A percentile compares a stretch with the other conserved stretches of the same genome.
phyloP scores from a whole-genome alignment of 2,113 vertebrate genomes.

The Dipodomys stephensi region DNA sequence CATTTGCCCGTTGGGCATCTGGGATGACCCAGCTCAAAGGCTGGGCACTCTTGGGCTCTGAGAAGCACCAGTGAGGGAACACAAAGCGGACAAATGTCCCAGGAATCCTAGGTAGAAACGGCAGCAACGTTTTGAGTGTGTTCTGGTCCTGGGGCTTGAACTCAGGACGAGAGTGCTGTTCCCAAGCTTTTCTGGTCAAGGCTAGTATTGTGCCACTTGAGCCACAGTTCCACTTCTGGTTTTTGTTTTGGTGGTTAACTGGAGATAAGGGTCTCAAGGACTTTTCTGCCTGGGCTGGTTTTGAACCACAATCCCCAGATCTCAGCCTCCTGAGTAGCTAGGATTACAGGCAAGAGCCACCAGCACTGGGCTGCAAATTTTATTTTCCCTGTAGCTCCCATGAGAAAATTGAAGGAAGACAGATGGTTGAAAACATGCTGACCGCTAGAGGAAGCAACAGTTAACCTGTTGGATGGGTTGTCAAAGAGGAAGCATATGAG shows the following conservation, averaged over 20 bases:
- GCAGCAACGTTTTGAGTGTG: neutral
- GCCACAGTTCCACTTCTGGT: too few species aligned
- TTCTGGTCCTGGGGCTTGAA: too few species aligned
- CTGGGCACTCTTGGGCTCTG: neutral
- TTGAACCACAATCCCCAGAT: too few species aligned
- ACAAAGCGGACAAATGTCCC: neutral
- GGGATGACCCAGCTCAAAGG: neutral
- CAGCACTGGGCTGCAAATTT: neutral
- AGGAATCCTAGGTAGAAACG: neutral
- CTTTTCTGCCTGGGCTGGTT: too few species aligned
- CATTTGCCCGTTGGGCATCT: neutral
- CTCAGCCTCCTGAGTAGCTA: too few species aligned
- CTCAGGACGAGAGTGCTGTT: too few species aligned
- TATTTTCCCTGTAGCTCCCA: neutral
- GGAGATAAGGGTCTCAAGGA: too few species aligned
- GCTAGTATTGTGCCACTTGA: too few species aligned
- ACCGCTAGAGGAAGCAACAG: neutral
- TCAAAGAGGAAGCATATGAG: neutral
- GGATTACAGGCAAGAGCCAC: too few species aligned
- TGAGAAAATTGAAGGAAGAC: neutral
- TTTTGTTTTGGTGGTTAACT: too few species aligned
- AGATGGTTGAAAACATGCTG: neutral
- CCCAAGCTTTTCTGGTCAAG: too few species aligned
- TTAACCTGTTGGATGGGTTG: neutral
- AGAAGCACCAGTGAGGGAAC: neutral